Conservation (phyloP, 2,113 vertebrate genomes). For the Talpa occidentalis region DNA sequence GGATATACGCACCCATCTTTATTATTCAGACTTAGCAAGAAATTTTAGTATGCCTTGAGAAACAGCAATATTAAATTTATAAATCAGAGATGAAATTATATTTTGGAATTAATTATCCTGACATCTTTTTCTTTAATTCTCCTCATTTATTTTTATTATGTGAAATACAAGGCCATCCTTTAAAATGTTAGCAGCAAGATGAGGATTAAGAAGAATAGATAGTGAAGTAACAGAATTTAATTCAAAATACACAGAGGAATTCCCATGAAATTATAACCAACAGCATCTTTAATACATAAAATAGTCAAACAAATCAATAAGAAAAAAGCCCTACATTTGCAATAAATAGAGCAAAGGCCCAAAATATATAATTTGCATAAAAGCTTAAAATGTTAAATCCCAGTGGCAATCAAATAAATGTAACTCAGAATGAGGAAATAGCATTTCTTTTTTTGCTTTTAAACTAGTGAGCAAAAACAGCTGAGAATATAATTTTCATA, state of each 20-base stretch:
- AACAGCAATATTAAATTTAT: not conserved
- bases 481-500: not conserved
- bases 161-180: conserved; percentile 33
- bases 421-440: conserved; percentile 40
- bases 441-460: not conserved
- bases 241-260: conserved; percentile 37
- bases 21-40: not conserved
- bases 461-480: not conserved
- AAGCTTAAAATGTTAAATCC: not conserved
- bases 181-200: not conserved
- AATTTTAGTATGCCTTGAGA: not conserved
- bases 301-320: conserved; percentile 22
- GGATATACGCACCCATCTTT: not conserved
- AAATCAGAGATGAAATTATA: not conserved
- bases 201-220: not conserved
- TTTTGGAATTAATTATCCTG: conserved; percentile 39
- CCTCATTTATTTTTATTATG: conserved; percentile 13
- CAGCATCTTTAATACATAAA: conserved; percentile 32
- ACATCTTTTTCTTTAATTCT: not conserved
- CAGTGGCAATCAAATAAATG: conserved; percentile 34
- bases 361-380: not conserved
- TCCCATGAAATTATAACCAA: conserved; percentile 28
- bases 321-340: not conserved
- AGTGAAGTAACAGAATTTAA: conserved; percentile 37
- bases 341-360: conserved; percentile 21